Percentiles rank a stretch among this genome's conserved stretches.
Conservation (phyloP, 2,113 vertebrate species). For the Megaceryle torquata region DNA sequence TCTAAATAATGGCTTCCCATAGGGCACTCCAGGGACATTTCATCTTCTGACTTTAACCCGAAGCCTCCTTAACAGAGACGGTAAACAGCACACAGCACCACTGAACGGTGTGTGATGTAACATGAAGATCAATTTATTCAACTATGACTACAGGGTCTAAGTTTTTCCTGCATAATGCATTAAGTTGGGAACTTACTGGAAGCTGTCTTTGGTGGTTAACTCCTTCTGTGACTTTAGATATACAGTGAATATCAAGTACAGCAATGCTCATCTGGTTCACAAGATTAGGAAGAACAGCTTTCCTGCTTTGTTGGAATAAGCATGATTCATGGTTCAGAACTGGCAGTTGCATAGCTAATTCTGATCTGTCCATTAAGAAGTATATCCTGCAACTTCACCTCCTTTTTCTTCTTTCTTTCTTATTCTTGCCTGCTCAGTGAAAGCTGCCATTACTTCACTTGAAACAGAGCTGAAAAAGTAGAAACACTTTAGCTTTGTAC, state of each 20-base stretch:
- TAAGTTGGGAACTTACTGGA: constrained; percentile 1
- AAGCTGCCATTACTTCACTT: background rate
- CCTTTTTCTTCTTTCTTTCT: background rate
- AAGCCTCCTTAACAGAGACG: background rate
- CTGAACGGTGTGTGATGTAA: background rate
- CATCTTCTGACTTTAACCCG: background rate
- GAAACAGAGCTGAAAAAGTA: background rate
- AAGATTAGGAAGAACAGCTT: background rate
- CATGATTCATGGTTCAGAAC: background rate
- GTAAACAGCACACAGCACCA: background rate
- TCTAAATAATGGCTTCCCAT: constrained; percentile 34
- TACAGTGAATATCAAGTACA: background rate
- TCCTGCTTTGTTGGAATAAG: background rate
- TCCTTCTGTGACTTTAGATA: background rate
- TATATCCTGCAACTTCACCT: background rate
- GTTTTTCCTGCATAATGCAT: background rate
- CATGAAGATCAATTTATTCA: background rate
- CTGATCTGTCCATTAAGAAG: background rate
- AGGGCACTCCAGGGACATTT: constrained; percentile 12
- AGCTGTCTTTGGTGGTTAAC: background rate
- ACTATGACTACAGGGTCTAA: background rate
- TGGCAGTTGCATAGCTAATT: background rate
- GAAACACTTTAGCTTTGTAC: background rate
- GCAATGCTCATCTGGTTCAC: background rate
- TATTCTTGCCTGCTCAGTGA: background rate